Percentiles rank a stretch among this genome's conserved stretches.
Evolutionary conservation across 2,113 vertebrate species (phyloP).

Genomic region (Dicentrarchus labrax): DNA sequence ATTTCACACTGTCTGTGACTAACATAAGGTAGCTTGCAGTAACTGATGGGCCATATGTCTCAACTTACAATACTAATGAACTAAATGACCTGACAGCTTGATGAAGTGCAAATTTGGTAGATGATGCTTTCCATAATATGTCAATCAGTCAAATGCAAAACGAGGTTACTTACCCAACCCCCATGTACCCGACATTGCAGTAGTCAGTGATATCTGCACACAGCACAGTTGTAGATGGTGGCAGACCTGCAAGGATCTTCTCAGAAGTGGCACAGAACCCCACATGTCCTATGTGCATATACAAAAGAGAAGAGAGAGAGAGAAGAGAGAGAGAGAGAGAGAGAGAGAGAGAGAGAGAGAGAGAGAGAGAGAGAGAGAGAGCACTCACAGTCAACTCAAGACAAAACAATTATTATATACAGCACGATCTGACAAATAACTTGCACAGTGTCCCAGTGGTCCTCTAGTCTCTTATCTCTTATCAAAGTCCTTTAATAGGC

Average conservation of each 20-base stretch:
- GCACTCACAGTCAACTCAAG: no score
- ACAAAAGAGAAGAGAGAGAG: no score
- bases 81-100: conserved; percentile 56
- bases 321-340: no score
- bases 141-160: conserved; percentile 53
- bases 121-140: conserved; percentile 50
- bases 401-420: no score
- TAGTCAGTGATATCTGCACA: not conserved
- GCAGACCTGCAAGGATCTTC: not conserved
- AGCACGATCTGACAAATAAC: no score
- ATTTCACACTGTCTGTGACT: conserved; percentile 21
- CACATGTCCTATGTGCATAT: no score
- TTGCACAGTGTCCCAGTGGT: no score
- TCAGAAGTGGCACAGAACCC: not conserved
- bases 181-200: conserved; percentile 6
- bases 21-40: conserved; percentile 38
- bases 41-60: conserved; percentile 46
- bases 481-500: no score
- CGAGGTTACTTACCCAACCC: conserved; percentile 30
- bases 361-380: no score
- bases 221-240: not conserved
- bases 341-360: no score
- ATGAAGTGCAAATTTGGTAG: conserved; percentile 53
- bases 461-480: no score
- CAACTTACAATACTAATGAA: conserved; percentile 45